A percentile compares a stretch with the other conserved stretches of the same genome.
phyloP scores from a whole-genome alignment of 1,140 invertebrate species.

The Coptotermes formosanus region DNA sequence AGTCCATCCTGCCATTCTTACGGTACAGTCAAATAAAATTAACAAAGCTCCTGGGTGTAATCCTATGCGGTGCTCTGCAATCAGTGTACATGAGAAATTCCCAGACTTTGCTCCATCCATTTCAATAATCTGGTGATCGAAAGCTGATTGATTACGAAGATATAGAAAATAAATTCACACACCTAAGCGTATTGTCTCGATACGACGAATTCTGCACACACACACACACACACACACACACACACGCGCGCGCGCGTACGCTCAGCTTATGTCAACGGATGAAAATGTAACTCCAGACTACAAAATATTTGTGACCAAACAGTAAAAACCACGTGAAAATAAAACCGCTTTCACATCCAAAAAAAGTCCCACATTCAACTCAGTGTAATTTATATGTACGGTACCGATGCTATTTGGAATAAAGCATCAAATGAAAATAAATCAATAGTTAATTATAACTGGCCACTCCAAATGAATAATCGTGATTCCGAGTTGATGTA shows the following conservation, averaged over 20 bases:
- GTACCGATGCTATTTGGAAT: not conserved
- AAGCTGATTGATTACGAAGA: not conserved
- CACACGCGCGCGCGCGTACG: too few species aligned
- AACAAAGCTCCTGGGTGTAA: not conserved
- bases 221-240: too few species aligned
- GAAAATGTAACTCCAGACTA: not conserved
- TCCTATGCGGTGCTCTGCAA: not conserved
- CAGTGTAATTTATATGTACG: not conserved
- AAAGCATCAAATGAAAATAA: slow-evolving; percentile 12
- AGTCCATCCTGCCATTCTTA: not conserved
- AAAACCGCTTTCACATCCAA: not conserved
- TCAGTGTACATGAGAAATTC: not conserved
- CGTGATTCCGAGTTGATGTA: not conserved
- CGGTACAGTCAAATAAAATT: slow-evolving; percentile 5
- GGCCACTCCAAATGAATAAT: slow-evolving; percentile 1
- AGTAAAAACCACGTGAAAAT: slow-evolving; percentile 11
- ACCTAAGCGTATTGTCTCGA: not conserved
- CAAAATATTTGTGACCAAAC: not conserved
- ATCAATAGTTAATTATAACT: slow-evolving; percentile 16
- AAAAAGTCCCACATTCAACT: not conserved
- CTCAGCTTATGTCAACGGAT: not conserved
- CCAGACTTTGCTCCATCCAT: not conserved
- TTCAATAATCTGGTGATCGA: not conserved
- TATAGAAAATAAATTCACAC: not conserved
- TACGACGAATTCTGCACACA: not conserved